A percentile compares a stretch with the other conserved stretches of the same genome.
Conservation (phyloP, 2,797 vertebrate species). For the Clarias platycephalus region DNA sequence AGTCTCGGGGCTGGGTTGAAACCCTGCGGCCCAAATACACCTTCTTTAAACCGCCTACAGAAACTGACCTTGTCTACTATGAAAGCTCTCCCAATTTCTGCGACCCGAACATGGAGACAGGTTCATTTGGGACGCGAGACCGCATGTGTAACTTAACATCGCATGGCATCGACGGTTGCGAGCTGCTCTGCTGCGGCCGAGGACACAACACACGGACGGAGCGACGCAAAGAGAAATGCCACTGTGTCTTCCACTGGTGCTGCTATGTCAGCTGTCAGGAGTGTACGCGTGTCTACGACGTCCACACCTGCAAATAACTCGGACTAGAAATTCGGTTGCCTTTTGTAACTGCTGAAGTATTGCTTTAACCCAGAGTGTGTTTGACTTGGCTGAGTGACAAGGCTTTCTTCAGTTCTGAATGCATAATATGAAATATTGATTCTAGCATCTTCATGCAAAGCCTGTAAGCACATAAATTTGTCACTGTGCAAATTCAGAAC, state of each 20-base stretch:
- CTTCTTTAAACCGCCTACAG: conserved; percentile 94
- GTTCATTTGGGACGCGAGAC: conserved; percentile 93
- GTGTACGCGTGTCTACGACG: conserved; percentile 89
- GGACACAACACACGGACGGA: conserved; percentile 97
- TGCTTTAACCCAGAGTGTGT: not conserved
- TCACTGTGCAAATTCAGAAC: not conserved
- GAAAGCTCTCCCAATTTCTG: conserved; percentile 97
- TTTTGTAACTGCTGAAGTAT: not conserved
- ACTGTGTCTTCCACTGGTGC: conserved; percentile 99
- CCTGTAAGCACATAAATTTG: not conserved
- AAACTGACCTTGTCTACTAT: conserved; percentile 94
- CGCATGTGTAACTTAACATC: conserved; percentile 93
- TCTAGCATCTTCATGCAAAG: not conserved
- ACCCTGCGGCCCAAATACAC: conserved; percentile 92
- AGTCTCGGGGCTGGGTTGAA: conserved; percentile 97
- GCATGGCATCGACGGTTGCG: conserved; percentile 95
- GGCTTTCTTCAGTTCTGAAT: not conserved
- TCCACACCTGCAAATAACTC: conserved; percentile 95
- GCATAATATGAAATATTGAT: not conserved
- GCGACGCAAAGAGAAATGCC: conserved; percentile 92
- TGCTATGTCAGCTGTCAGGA: conserved; percentile 98
- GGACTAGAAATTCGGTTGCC: not conserved
- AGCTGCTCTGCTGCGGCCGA: conserved; percentile 93
- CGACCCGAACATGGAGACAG: conserved; percentile 91
- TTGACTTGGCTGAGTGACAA: not conserved